A percentile compares a stretch with the other conserved stretches of the same genome.
phyloP scores from a whole-genome alignment of 2,888 invertebrate species.

The Pyralis farinalis region DNA sequence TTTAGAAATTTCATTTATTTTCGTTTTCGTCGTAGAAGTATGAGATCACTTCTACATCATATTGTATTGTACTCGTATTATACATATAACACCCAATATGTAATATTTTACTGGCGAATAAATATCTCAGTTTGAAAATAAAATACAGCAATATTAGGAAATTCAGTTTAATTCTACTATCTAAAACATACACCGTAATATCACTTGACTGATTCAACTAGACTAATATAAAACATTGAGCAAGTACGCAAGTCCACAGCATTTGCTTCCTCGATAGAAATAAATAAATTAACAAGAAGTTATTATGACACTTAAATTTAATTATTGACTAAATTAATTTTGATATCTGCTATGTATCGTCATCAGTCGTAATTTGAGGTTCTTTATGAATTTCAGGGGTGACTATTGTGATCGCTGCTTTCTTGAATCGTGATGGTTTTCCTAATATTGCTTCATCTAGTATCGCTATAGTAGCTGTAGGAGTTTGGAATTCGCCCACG shows the following conservation, averaged over 20 bases:
- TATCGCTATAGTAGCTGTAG: constrained; percentile 51
- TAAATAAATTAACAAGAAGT: constrained; percentile 57
- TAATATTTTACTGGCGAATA: no score
- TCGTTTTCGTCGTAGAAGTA: no score
- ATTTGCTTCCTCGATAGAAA: constrained; percentile 28
- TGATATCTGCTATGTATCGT: constrained; percentile 44
- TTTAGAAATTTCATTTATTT: no score
- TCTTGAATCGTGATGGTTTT: constrained; percentile 39
- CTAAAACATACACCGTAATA: constrained; percentile 78
- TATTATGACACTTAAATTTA: constrained; percentile 66
- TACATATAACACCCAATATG: no score
- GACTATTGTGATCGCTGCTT: constrained; percentile 42
- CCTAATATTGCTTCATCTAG: constrained; percentile 67
- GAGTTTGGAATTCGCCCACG: constrained; percentile 52
- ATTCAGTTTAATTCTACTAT: constrained; percentile 58
- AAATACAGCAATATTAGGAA: constrained; percentile 37
- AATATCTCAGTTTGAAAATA: no score
- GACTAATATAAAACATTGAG: constrained; percentile 50
- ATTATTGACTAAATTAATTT: constrained; percentile 55
- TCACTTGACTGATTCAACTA: constrained; percentile 74
- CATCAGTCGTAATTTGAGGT: constrained; percentile 29
- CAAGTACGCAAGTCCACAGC: constrained; percentile 47
- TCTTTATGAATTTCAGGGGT: constrained; percentile 34
- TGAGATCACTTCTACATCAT: no score
- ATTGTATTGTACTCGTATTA: no score